Evolutionary conservation across 2,888 invertebrate species (phyloP).

Genomic region (Gandaritis pyraliata): DNA sequence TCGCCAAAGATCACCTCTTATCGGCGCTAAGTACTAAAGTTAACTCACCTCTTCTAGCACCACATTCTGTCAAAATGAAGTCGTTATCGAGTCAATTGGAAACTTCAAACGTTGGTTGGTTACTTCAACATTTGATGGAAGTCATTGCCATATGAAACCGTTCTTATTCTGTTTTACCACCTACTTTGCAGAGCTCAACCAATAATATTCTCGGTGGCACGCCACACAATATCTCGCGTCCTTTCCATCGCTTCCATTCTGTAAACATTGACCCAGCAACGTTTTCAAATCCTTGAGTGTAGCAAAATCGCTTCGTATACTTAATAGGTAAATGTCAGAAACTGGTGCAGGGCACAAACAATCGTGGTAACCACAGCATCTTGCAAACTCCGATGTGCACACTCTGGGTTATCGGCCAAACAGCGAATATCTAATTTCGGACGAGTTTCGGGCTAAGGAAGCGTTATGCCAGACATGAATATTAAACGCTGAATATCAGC

Average conservation of each 20-base stretch:
- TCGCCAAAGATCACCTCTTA: not conserved
- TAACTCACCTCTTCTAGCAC: not conserved
- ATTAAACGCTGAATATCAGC: slow-evolving; percentile 73
- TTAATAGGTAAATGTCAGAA: too few relatives aligned
- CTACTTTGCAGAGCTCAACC: too few relatives aligned
- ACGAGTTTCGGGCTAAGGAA: slow-evolving; percentile 68
- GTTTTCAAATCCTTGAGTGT: too few relatives aligned
- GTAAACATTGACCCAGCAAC: too few relatives aligned
- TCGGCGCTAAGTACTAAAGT: not conserved
- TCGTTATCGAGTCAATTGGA: not conserved
- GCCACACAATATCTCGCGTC: too few relatives aligned
- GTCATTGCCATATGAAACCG: not conserved
- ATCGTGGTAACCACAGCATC: not conserved
- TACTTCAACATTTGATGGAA: not conserved
- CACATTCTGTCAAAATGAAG: not conserved
- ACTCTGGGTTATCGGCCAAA: slow-evolving; percentile 50
- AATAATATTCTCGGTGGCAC: too few relatives aligned
- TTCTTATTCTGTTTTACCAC: not conserved
- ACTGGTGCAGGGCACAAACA: not conserved
- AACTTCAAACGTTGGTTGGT: not conserved
- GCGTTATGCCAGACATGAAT: slow-evolving; percentile 71
- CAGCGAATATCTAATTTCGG: slow-evolving; percentile 70
- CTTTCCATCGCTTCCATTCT: too few relatives aligned
- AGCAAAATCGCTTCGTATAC: too few relatives aligned
- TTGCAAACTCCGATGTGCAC: slow-evolving; percentile 44